A percentile compares a stretch with the other conserved stretches of the same genome.
phyloP scores from a whole-genome alignment of 2,888 invertebrate genomes.

The Lasioglossum lativentre region DNA sequence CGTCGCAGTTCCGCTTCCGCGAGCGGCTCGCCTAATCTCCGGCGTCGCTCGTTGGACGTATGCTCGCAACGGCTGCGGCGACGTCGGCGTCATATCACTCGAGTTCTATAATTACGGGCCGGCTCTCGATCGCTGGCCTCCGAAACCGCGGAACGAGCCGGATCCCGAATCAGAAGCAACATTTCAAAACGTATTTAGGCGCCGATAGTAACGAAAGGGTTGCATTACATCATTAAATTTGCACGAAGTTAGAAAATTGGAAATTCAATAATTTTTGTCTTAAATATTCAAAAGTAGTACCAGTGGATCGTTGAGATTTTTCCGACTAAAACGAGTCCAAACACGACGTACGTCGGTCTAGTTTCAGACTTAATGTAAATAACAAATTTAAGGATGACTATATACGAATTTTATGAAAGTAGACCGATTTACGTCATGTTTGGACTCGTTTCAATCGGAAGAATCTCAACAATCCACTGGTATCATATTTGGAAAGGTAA shows the following conservation, averaged over 20 bases:
- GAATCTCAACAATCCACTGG: not conserved
- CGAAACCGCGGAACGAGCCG: not conserved
- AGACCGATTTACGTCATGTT: not conserved
- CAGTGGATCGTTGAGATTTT: not conserved
- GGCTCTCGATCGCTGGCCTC: conserved; percentile 17
- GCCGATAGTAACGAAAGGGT: not conserved
- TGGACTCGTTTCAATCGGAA: not conserved
- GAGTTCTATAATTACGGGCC: conserved; percentile 60
- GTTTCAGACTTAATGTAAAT: not conserved
- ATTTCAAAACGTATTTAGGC: not conserved
- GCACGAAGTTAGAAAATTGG: too few species aligned
- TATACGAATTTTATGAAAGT: not conserved
- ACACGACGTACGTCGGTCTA: not conserved
- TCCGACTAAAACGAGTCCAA: not conserved
- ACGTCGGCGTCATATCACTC: conserved; percentile 48
- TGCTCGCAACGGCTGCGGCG: conserved; percentile 13
- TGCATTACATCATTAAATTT: too few species aligned
- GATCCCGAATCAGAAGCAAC: conserved; percentile 8
- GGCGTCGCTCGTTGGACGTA: conserved; percentile 22
- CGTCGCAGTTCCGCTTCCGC: conserved; percentile 54
- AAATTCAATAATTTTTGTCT: not conserved
- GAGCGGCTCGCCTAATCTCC: conserved; percentile 38
- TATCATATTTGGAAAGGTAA: not conserved
- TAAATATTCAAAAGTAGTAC: not conserved
- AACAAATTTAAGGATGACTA: not conserved